Percentiles rank a stretch among this genome's conserved stretches.
Evolutionary conservation across 2,888 invertebrate species (phyloP).

Genomic region (Schizaphis graminum): DNA sequence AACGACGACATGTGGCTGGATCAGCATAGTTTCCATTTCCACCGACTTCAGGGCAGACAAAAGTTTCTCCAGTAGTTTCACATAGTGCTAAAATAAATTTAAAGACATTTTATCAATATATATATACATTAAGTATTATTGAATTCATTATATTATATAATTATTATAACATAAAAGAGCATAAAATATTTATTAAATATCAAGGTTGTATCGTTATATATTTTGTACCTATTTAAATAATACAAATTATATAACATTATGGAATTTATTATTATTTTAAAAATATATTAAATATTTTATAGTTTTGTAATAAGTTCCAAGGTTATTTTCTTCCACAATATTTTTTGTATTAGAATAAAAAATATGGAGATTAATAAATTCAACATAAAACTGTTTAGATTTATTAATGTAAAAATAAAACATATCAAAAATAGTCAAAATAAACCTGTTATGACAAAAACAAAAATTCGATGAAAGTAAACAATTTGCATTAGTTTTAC

Average conservation of each 20-base stretch:
- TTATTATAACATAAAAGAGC: neutral
- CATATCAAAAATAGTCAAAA: neutral
- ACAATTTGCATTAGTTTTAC: neutral
- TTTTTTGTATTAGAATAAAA: neutral
- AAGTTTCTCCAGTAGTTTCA: conserved; percentile 72
- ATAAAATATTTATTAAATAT: neutral
- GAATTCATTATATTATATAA: neutral
- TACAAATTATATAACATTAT: conserved; percentile 23
- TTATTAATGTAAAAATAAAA: neutral
- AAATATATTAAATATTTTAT: neutral
- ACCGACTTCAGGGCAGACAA: conserved; percentile 83
- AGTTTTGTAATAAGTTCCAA: neutral
- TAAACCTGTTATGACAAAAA: conserved; percentile 29
- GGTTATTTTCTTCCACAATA: neutral
- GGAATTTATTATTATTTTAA: neutral
- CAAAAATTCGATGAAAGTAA: neutral
- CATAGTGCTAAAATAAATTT: conserved; percentile 7
- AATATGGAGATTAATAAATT: neutral
- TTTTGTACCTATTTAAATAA: conserved; percentile 2
- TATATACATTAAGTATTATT: neutral
- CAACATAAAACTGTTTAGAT: neutral
- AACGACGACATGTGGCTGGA: conserved; percentile 87
- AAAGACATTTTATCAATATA: no score
- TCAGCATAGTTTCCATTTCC: conserved; percentile 92
- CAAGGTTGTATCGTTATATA: neutral